Percentiles rank a stretch among this genome's conserved stretches.
phyloP scores from a whole-genome alignment of 2,797 vertebrate species.

The Pipistrellus kuhlii region DNA sequence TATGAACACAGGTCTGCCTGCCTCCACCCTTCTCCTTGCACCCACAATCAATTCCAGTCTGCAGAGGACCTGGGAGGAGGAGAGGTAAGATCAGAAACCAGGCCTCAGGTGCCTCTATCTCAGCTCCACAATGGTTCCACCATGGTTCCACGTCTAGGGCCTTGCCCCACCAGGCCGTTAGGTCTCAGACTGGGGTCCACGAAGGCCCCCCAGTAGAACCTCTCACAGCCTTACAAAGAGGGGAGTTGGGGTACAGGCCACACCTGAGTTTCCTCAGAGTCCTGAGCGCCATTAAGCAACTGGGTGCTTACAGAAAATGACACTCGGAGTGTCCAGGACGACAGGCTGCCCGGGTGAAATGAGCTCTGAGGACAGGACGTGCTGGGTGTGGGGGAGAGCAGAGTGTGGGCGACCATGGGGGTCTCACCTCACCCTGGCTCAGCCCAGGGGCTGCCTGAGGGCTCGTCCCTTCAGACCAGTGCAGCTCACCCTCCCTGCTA shows the following conservation, averaged over 20 bases:
- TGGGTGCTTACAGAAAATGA: background rate
- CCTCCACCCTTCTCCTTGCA: background rate
- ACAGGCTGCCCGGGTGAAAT: background rate
- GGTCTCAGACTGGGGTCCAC: background rate
- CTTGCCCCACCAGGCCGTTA: background rate
- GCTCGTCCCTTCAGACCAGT: background rate
- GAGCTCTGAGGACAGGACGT: background rate
- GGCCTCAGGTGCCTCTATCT: background rate
- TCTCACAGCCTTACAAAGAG: background rate
- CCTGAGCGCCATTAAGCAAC: background rate
- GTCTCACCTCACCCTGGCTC: background rate
- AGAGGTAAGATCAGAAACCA: background rate
- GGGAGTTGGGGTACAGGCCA: background rate
- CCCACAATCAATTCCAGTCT: background rate
- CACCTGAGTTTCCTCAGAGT: background rate
- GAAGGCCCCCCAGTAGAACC: background rate
- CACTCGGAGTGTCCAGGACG: background rate
- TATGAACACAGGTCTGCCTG: background rate
- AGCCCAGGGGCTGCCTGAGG: background rate
- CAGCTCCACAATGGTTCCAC: background rate
- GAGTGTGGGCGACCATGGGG: fast-evolving
- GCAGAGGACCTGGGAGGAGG: background rate
- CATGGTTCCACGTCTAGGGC: background rate
- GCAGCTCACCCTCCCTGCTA: background rate
- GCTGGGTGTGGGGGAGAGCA: background rate